Evolutionary conservation across 1,140 invertebrate species (phyloP), one percentile per base, ranked within the genome.

Genomic region (Lamellibrachia luymesi): DNA sequence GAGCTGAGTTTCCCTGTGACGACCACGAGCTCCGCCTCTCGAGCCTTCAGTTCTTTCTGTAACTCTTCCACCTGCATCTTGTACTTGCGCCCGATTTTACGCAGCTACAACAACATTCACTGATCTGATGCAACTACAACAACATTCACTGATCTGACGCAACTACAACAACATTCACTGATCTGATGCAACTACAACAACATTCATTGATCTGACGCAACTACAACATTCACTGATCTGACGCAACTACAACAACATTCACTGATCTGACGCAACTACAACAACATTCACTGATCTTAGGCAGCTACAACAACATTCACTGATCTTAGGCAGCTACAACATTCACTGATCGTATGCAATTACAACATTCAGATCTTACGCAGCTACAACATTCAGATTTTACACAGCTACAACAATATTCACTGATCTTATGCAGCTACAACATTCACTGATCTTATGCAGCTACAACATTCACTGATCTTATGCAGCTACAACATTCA

Each of bases 1-100:
- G 80, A 80, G 38, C 49, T 91, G 7, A 91, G 91, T 27, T 91
- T 91, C 92, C 10, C 27, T 22, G 93, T 7, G 50, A 92, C 51
- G 27, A 92, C 51, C 50, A 22, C 49, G 17, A 93, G 51, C 93
- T 92, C n/a, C 80, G n/a, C 93, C 50, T 93, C 93, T 7, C 50
- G 7, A 90, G n/a, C 25, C 2, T 91, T 91, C 90, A 95, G 38
- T 91, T 95, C 95, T 91, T 96, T 96, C 7, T 92, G 94, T 0
- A 94, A 95, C 94, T 98, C 98, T 95, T 98, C 98, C 95, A 97
- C 98, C 94, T 98, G 98, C 6, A 97, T 97, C 96, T 99, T 99
- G 95, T 99, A 99, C 95, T 98, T 98, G 94, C 98, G 98, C 2
- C 98, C 98, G 95, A 99, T 98, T 95, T 98, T 98, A 94, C 98